A percentile compares a stretch with the other conserved stretches of the same genome.
Conservation (phyloP, 2,113 vertebrate genomes). For the Oplegnathus fasciatus region DNA sequence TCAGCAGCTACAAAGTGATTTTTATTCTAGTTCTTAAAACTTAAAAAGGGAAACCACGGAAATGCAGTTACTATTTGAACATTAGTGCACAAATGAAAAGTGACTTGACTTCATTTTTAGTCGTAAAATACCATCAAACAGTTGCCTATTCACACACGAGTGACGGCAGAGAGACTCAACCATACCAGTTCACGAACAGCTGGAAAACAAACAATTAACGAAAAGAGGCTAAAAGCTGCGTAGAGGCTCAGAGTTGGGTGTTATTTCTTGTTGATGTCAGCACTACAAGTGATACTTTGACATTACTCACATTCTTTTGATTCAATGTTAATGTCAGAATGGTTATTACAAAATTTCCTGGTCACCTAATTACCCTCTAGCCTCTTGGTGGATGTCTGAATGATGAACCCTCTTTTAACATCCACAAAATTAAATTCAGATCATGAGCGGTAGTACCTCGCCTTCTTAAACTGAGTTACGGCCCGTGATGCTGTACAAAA, state of each 20-base stretch:
- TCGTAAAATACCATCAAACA: neutral
- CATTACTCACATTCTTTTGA: neutral
- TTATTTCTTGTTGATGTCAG: neutral
- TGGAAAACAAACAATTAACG: neutral
- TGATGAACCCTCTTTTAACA: neutral
- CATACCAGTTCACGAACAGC: neutral
- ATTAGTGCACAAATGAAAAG: neutral
- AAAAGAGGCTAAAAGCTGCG: neutral
- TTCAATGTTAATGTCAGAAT: neutral
- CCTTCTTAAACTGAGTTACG: neutral
- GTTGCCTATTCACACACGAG: neutral
- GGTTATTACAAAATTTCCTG: neutral
- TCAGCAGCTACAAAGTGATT: neutral
- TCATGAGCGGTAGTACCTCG: neutral
- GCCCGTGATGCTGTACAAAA: neutral
- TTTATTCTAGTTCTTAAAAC: neutral
- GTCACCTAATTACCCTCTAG: neutral
- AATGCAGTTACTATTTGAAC: neutral
- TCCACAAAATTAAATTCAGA: neutral
- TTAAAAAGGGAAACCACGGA: neutral
- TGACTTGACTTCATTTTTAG: neutral
- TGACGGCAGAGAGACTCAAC: neutral
- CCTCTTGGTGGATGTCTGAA: neutral
- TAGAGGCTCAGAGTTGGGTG: neutral
- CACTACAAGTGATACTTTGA: neutral